Percentiles rank a stretch among this genome's conserved stretches.
phyloP scores from a whole-genome alignment of 2,113 vertebrate genomes.

The Gallinago media region DNA sequence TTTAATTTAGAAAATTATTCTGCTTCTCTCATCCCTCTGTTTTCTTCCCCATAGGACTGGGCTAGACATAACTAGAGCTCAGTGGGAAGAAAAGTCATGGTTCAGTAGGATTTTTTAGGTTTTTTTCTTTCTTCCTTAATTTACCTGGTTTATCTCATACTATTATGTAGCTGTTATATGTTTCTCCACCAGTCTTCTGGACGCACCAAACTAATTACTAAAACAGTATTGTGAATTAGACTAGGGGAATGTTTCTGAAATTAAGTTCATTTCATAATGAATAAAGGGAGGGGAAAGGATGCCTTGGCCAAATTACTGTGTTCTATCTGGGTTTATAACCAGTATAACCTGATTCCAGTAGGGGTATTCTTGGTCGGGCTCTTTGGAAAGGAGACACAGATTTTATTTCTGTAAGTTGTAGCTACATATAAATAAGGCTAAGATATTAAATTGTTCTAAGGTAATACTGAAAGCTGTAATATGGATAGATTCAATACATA shows the following conservation, averaged over 20 bases:
- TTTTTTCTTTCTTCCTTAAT: neutral
- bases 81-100: neutral
- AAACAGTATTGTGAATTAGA: neutral
- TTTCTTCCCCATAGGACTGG: neutral
- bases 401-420: neutral
- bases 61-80: neutral
- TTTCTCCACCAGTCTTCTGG: neutral
- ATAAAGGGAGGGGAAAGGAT: neutral
- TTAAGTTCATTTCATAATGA: neutral
- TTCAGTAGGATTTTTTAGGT: neutral
- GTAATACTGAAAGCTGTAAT: neutral
- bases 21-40: conserved; percentile 15
- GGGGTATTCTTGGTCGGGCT: neutral
- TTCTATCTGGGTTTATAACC: neutral
- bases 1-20: conserved; percentile 40
- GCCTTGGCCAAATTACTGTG: neutral
- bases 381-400: neutral
- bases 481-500: neutral
- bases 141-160: neutral
- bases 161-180: neutral
- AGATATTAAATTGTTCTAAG: neutral
- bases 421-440: neutral
- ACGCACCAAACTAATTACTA: neutral
- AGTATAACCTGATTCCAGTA: neutral
- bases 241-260: neutral